Base-by-base conservation (phyloP, 1,140 invertebrate species). In the Zaprionus camerounensis region DNA sequence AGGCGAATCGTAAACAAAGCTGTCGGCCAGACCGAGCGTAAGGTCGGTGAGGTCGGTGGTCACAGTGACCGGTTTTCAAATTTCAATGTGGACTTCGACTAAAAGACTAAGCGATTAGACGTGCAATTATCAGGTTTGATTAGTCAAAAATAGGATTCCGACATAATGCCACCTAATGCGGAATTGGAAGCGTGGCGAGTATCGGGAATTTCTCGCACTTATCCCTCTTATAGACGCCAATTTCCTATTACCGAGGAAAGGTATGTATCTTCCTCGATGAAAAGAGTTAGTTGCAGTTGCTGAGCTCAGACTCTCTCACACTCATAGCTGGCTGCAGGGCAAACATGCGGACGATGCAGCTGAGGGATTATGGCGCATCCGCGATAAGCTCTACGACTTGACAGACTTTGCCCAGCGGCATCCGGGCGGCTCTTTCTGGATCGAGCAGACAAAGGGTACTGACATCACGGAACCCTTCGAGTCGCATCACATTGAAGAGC, bases 401-500 rank as follows among this genome's bases (percentile, higher is more conserved):
- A 94, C 92, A 5, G 92, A 93, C 20, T 98, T 97, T 81, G 91
- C 95, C 0, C 71, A 94, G 0, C 94, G 85, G 20, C 97, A 98
- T 94, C 97, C 97, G n/a, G 97, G 97, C 34, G 97, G 97, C 15
- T 58, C 92, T 11, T 95, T 96, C 82, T 97, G 97, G 96, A 91
- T 97, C 7, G 82, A 94, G 63, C 64, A 96, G 4, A 96, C 96
- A 4, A 95, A 95, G 92, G 96, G 95, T 5, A 96, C 95, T 0
- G 96, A 97, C 80, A 96, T 97, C 31, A 97, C 96, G 0, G 96
- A 97, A 92, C 94, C 95, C 4, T 97, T 96, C 81, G 95, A 96
- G 93, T 82, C 81, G 6, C 95, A 95, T 92, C 96, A 96, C 78
- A 84, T 95, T 7, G 94, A 92, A 26, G 91, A 94, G 1, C 85